Evolutionary conservation across 1,140 invertebrate genomes (phyloP).

Genomic region (Chironomus striatipennis): DNA sequence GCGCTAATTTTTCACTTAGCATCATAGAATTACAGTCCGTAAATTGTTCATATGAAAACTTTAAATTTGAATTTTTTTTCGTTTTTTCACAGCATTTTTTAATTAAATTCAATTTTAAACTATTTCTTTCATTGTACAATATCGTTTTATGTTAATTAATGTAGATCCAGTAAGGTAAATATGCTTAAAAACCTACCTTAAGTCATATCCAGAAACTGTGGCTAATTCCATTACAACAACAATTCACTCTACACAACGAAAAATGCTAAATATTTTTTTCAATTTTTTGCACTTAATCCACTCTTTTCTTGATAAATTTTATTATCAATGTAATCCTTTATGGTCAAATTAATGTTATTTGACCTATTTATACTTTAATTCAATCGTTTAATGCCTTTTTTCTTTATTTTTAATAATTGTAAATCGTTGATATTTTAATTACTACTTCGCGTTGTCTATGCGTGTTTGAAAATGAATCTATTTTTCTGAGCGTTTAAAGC

Average conservation of each 20-base stretch:
- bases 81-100: not conserved
- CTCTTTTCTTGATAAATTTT: not conserved
- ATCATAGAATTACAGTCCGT: not conserved
- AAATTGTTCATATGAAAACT: not conserved
- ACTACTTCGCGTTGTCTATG: too few species aligned
- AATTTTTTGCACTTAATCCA: not conserved
- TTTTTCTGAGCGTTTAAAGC: too few species aligned
- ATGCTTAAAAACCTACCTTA: not conserved
- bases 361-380: not conserved
- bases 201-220: not conserved
- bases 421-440: too few species aligned
- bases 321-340: not conserved
- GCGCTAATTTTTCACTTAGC: not conserved
- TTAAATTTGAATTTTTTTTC: not conserved
- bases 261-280: not conserved
- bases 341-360: not conserved
- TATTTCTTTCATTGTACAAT: not conserved
- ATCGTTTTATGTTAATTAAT: not conserved
- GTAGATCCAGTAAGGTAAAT: not conserved
- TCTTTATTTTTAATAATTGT: too few species aligned
- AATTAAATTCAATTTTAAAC: not conserved
- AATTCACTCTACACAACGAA: not conserved
- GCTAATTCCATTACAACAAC: slow-evolving; percentile 22
- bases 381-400: too few species aligned
- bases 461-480: too few species aligned